Conservation (phyloP, 2,888 invertebrate species). For the Morpho helenor region DNA sequence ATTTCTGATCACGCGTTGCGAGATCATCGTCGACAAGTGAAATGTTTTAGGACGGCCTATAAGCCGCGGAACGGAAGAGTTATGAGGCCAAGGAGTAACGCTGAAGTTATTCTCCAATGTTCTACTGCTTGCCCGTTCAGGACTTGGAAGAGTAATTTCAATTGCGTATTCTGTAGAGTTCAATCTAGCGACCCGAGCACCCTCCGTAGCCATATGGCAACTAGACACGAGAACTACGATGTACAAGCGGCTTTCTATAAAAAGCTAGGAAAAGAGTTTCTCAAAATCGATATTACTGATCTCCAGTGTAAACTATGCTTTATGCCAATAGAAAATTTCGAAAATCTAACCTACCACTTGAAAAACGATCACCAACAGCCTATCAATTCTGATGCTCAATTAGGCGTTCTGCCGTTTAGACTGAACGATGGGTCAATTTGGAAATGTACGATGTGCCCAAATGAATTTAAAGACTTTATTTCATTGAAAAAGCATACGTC, state of each 20-base stretch:
- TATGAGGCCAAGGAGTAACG: slow-evolving; percentile 58
- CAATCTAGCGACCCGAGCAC: slow-evolving; percentile 61
- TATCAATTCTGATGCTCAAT: slow-evolving; percentile 56
- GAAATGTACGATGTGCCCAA: slow-evolving; percentile 68
- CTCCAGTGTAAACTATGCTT: slow-evolving; percentile 68
- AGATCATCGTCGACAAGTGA: slow-evolving; percentile 64
- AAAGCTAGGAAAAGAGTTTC: slow-evolving; percentile 66
- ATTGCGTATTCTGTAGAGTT: slow-evolving; percentile 66
- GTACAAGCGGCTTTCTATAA: slow-evolving; percentile 68
- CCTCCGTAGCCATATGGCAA: slow-evolving; percentile 54
- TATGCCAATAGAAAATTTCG: slow-evolving; percentile 53
- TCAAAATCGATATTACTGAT: slow-evolving; percentile 66
- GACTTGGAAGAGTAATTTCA: slow-evolving; percentile 69
- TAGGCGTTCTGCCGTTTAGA: slow-evolving; percentile 63
- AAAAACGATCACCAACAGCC: slow-evolving; percentile 65
- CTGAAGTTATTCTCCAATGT: slow-evolving; percentile 65
- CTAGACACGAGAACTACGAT: slow-evolving; percentile 59
- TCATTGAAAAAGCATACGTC: slow-evolving; percentile 66
- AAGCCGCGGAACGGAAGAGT: slow-evolving; percentile 63
- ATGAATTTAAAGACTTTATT: slow-evolving; percentile 65
- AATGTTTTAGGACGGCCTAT: slow-evolving; percentile 62
- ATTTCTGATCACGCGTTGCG: slow-evolving; percentile 61
- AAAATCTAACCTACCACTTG: slow-evolving; percentile 55
- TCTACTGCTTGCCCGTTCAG: slow-evolving; percentile 67
- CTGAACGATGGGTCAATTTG: slow-evolving; percentile 62